phyloP scores from a whole-genome alignment of 2,888 invertebrate species.

The Dynastes maya region DNA sequence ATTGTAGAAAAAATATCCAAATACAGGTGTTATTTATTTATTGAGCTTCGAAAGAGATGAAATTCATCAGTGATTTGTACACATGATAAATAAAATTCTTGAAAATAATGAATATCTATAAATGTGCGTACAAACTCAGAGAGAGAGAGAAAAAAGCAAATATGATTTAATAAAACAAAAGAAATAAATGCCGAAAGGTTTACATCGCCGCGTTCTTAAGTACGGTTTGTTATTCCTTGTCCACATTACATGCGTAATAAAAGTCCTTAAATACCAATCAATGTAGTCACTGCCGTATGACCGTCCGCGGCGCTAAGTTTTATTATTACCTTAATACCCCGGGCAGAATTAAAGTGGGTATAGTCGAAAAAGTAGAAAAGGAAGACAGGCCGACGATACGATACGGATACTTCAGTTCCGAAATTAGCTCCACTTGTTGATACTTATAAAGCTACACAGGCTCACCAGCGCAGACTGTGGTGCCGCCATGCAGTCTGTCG shows the following conservation, averaged over 20 bases:
- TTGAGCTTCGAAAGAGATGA: no score
- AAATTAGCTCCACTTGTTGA: conserved; percentile 36
- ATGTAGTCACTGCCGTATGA: background rate
- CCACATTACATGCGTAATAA: background rate
- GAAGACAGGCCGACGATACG: background rate
- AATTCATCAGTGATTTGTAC: no score
- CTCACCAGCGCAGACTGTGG: background rate
- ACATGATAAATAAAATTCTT: no score
- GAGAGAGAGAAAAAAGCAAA: no score
- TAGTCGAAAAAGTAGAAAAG: background rate
- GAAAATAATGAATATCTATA: no score
- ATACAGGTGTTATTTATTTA: no score
- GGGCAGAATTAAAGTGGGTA: conserved; percentile 22
- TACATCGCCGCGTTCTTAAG: no score
- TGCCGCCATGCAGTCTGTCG: background rate
- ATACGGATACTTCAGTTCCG: conserved; percentile 6
- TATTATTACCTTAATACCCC: conserved; percentile 26
- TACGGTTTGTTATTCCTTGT: background rate
- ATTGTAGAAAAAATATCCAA: no score
- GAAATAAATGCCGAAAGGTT: no score
- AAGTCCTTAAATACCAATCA: background rate
- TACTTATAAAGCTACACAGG: background rate
- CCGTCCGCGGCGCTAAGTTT: background rate
- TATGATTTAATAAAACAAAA: no score
- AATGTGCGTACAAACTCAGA: no score